A percentile compares a stretch with the other conserved stretches of the same genome.
These are phyloP conservation scores for Argynnis bischoffii DNA, from an alignment of 2,888 invertebrate genomes.

Conservation along the genomic window DNA sequence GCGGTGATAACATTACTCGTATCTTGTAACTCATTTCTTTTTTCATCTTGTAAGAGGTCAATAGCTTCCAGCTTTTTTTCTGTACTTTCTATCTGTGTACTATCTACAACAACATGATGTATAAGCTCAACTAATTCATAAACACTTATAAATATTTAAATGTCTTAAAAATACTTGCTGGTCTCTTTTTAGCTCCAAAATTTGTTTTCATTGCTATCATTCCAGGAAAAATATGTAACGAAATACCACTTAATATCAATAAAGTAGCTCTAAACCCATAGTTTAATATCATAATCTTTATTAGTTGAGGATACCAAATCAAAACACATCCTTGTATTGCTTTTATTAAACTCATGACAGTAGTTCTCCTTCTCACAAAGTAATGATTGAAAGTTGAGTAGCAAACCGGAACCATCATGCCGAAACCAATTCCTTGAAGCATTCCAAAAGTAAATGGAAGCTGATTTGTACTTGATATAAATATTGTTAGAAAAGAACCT, in stretches of 20 bases:
- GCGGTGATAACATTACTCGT: slow-evolving; percentile 7
- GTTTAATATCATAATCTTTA: slow-evolving; percentile 71
- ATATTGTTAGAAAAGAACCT: slow-evolving; percentile 79
- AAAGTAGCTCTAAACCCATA: slow-evolving; percentile 86
- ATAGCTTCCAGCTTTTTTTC: slow-evolving; percentile 48
- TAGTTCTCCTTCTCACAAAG: slow-evolving; percentile 82
- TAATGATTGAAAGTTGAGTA: slow-evolving; percentile 85
- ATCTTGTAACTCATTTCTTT: slow-evolving; percentile 21
- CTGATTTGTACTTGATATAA: slow-evolving; percentile 80
- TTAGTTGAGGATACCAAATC: slow-evolving; percentile 82
- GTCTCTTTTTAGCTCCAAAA: slow-evolving; percentile 46
- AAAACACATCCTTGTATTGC: slow-evolving; percentile 80
- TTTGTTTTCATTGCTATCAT: slow-evolving; percentile 80
- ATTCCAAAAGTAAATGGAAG: slow-evolving; percentile 81
- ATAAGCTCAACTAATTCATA: background rate
- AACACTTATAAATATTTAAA: slow-evolving; percentile 28
- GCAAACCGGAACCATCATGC: slow-evolving; percentile 84
- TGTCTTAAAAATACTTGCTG: slow-evolving; percentile 68
- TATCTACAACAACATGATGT: slow-evolving; percentile 47
- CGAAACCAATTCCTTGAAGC: slow-evolving; percentile 84
- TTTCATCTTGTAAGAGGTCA: slow-evolving; percentile 49
- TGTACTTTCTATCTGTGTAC: slow-evolving; percentile 44
- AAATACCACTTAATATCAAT: slow-evolving; percentile 81
- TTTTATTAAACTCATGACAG: slow-evolving; percentile 84
- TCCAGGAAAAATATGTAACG: slow-evolving; percentile 82